Conservation (phyloP, 2,888 invertebrate species). For the Oeneis ivallda region DNA sequence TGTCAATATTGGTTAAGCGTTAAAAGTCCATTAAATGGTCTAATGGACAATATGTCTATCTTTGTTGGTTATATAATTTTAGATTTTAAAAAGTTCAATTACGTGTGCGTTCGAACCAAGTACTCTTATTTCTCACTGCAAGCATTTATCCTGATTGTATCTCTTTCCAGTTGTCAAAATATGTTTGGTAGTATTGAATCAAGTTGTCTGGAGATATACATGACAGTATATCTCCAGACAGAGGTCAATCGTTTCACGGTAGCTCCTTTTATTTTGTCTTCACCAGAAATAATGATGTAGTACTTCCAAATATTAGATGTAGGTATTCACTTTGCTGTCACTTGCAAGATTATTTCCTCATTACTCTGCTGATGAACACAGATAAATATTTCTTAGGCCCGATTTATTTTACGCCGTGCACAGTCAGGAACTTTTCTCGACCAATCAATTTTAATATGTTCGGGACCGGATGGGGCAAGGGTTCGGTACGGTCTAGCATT, state of each 20-base stretch:
- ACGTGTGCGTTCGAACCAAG: too few species aligned
- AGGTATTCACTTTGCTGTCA: conserved; percentile 60
- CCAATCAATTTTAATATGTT: too few species aligned
- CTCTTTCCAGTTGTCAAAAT: background rate
- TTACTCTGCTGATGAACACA: conserved; percentile 9
- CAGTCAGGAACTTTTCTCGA: too few species aligned
- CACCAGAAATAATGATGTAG: conserved; percentile 63
- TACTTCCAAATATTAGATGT: conserved; percentile 65
- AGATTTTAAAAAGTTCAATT: too few species aligned
- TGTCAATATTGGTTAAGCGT: too few species aligned
- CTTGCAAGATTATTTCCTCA: conserved; percentile 52
- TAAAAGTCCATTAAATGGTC: too few species aligned
- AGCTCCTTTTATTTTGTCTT: conserved; percentile 52
- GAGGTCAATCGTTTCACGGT: conserved; percentile 50
- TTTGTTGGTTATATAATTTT: too few species aligned
- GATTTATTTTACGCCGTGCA: background rate
- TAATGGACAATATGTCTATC: too few species aligned
- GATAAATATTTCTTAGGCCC: background rate
- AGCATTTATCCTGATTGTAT: background rate
- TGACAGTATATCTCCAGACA: too few species aligned
- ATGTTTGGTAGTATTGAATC: conserved; percentile 15
- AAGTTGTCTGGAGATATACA: conserved; percentile 27
- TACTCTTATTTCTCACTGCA: too few species aligned
- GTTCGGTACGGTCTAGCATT: too few species aligned
- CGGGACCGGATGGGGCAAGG: too few species aligned